A percentile compares a stretch with the other conserved stretches of the same genome.
Conservation (phyloP, 2,797 vertebrate species). For the Mormyrops attenuatus region DNA sequence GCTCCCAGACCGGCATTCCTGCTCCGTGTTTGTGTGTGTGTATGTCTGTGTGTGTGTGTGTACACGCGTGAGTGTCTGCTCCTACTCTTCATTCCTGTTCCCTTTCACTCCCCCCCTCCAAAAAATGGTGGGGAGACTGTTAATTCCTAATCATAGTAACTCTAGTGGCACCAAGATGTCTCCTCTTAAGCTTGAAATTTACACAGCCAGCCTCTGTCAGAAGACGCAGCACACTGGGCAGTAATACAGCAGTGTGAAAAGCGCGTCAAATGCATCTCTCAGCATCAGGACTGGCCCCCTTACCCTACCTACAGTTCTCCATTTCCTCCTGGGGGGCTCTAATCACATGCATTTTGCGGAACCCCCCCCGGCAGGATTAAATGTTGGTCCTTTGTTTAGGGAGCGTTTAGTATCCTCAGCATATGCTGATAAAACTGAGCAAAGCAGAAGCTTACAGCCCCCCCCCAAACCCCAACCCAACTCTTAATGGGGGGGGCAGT, state of each 20-base stretch:
- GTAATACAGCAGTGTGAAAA: slow-evolving; percentile 33
- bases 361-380: slow-evolving; percentile 1
- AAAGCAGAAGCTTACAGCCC: slow-evolving; percentile 29
- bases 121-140: slow-evolving; percentile 62
- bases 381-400: slow-evolving; percentile 20
- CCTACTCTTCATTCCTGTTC: slow-evolving; percentile 27
- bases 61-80: background rate
- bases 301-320: background rate
- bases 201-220: slow-evolving; percentile 55
- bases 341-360: background rate
- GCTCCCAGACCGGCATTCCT: background rate
- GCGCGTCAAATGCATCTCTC: background rate
- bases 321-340: background rate
- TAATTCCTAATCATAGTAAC: slow-evolving; percentile 67
- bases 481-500: slow-evolving; percentile 26
- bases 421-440: slow-evolving; percentile 42
- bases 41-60: background rate
- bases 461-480: background rate
- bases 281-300: background rate
- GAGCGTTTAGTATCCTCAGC: slow-evolving; percentile 29
- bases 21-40: background rate
- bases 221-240: slow-evolving; percentile 52
- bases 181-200: slow-evolving; percentile 59
- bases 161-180: slow-evolving; percentile 60
- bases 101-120: slow-evolving; percentile 49